Conservation (phyloP, 2,113 vertebrate genomes). For the Zeus faber region DNA sequence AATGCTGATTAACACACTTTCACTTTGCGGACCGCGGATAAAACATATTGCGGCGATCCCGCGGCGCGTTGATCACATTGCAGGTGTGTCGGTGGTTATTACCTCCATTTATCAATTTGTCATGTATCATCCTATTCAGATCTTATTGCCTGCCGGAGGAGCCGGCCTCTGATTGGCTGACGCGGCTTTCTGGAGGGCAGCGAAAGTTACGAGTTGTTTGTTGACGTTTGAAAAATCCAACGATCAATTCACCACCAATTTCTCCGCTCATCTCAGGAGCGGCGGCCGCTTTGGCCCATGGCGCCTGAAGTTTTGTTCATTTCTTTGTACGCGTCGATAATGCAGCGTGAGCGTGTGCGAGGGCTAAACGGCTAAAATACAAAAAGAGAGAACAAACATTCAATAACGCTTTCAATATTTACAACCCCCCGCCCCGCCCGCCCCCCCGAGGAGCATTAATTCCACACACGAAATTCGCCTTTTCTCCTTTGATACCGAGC, state of each 20-base stretch:
- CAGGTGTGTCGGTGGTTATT: not conserved
- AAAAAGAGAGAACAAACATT: slow-evolving; percentile 36
- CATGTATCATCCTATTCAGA: not conserved
- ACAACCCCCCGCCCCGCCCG: too few species aligned
- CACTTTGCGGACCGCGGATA: not conserved
- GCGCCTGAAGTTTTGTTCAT: too few species aligned
- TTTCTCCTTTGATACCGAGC: slow-evolving; percentile 19
- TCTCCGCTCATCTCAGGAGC: too few species aligned
- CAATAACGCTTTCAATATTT: slow-evolving; percentile 35
- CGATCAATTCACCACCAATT: not conserved
- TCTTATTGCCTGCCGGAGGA: not conserved
- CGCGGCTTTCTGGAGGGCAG: not conserved
- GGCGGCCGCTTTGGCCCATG: too few species aligned
- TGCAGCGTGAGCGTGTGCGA: too few species aligned
- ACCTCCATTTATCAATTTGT: slow-evolving; percentile 8
- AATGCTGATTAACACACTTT: too few species aligned
- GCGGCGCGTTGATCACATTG: slow-evolving; percentile 10
- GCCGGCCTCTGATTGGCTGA: not conserved
- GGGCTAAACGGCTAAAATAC: too few species aligned
- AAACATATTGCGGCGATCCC: not conserved
- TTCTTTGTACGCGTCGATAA: too few species aligned
- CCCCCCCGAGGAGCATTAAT: slow-evolving; percentile 37
- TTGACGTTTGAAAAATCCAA: too few species aligned
- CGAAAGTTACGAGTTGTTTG: not conserved
- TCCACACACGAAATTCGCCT: slow-evolving; percentile 39